Percentiles rank a stretch among this genome's conserved stretches.
These are phyloP conservation scores for Candoia aspera DNA, from an alignment of 2,113 vertebrate species.

Conservation along the genomic window DNA sequence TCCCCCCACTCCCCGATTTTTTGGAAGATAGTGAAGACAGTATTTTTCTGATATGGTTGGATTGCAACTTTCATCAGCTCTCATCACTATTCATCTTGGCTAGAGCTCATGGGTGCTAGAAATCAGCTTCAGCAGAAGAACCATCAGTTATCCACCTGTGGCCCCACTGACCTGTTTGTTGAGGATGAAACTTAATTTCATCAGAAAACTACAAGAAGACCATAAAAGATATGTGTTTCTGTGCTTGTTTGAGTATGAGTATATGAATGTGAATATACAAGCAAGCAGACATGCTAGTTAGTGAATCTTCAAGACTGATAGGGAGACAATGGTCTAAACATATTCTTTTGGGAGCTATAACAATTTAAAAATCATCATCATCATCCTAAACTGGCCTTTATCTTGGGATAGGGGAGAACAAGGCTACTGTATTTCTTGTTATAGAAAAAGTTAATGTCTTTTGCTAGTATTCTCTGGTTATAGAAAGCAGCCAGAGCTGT, in stretches of 20 bases:
- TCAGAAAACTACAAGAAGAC: background rate
- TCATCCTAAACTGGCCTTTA: slow-evolving; percentile 11
- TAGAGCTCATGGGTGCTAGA: no score
- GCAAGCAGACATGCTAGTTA: background rate
- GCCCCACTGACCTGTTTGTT: background rate
- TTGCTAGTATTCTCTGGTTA: background rate
- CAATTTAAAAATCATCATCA: no score
- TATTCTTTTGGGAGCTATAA: background rate
- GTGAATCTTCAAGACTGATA: background rate
- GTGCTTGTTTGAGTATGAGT: background rate
- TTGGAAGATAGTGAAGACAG: background rate
- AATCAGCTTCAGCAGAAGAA: no score
- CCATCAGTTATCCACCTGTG: no score
- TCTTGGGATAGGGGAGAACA: slow-evolving; percentile 32
- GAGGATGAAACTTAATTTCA: background rate
- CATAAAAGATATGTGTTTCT: background rate
- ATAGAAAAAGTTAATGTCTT: background rate
- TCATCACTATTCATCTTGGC: no score
- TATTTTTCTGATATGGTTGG: background rate
- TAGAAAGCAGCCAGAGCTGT: slow-evolving; percentile 27
- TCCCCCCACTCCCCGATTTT: background rate
- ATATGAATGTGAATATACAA: background rate
- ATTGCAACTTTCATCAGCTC: background rate
- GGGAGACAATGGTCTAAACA: background rate
- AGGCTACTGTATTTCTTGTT: slow-evolving; percentile 16